Conservation (phyloP, 2,888 invertebrate species). For the Synanthedon myopaeformis region DNA sequence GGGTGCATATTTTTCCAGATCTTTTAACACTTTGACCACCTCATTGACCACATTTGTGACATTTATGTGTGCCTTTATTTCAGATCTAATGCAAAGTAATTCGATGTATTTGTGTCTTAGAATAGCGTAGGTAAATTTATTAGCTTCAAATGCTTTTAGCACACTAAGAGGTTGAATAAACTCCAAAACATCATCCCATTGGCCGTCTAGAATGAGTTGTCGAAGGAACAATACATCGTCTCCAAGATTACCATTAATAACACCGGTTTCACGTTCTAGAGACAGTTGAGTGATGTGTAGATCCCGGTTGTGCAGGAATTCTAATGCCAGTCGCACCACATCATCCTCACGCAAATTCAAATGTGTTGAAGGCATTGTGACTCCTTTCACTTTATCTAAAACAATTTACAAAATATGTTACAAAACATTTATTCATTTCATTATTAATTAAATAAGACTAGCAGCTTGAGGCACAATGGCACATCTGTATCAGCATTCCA, state of each 20-base stretch:
- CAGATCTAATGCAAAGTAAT: slow-evolving; percentile 93
- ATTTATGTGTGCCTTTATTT: slow-evolving; percentile 85
- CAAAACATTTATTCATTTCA: not conserved
- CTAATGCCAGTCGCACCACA: slow-evolving; percentile 85
- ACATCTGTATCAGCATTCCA: too few species aligned
- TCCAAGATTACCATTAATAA: slow-evolving; percentile 92
- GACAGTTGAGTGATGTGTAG: slow-evolving; percentile 92
- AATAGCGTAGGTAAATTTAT: slow-evolving; percentile 87
- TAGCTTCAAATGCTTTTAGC: slow-evolving; percentile 83
- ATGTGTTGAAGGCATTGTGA: slow-evolving; percentile 83
- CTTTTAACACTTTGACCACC: slow-evolving; percentile 90
- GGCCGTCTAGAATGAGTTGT: slow-evolving; percentile 95
- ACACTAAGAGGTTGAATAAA: slow-evolving; percentile 94
- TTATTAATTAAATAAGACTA: too few species aligned
- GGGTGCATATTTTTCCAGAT: slow-evolving; percentile 89
- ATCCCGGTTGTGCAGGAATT: slow-evolving; percentile 89
- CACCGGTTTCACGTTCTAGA: slow-evolving; percentile 93
- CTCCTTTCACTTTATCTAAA: slow-evolving; percentile 23
- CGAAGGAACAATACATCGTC: slow-evolving; percentile 94
- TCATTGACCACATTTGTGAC: slow-evolving; percentile 94
- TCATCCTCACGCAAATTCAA: slow-evolving; percentile 89
- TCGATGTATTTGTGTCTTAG: slow-evolving; percentile 95
- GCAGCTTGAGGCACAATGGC: too few species aligned
- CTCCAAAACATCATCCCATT: slow-evolving; percentile 97
- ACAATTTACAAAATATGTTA: slow-evolving; percentile 13